phyloP scores from a whole-genome alignment of 2,797 vertebrate species.

The Cephalopachus bancanus region DNA sequence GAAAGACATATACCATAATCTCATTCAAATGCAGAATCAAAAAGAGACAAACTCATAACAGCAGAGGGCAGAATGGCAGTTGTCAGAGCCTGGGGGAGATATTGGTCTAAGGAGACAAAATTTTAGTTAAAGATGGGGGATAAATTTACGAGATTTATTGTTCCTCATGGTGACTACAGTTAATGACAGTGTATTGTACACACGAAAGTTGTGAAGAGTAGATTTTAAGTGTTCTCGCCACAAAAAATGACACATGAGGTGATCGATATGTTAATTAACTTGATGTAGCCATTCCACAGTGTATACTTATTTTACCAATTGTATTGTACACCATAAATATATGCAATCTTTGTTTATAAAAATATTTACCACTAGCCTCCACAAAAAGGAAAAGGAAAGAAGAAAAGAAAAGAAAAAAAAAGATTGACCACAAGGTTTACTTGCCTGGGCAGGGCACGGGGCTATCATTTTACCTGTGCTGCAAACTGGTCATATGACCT shows the following conservation, averaged over 20 bases:
- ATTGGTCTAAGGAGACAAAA: background rate
- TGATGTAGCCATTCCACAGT: background rate
- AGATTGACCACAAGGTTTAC: background rate
- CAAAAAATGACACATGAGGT: background rate
- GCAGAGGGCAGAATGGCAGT: too few species aligned
- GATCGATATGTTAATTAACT: background rate
- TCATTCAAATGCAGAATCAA: background rate
- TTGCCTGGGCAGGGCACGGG: too few species aligned
- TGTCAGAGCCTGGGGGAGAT: background rate
- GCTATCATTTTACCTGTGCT: background rate
- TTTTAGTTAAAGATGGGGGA: background rate
- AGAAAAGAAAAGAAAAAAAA: background rate
- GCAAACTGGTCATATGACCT: background rate
- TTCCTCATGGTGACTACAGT: background rate
- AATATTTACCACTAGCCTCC: background rate
- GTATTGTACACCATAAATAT: background rate
- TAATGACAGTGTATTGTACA: background rate
- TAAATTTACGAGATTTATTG: background rate
- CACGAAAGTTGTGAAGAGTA: background rate
- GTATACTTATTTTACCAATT: background rate
- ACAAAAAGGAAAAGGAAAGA: background rate
- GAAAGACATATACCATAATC: background rate
- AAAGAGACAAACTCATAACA: background rate
- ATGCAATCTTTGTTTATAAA: background rate
- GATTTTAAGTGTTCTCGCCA: background rate